Evolutionary conservation across 1,140 invertebrate species (phyloP).

Genomic region (Maniola jurtina): DNA sequence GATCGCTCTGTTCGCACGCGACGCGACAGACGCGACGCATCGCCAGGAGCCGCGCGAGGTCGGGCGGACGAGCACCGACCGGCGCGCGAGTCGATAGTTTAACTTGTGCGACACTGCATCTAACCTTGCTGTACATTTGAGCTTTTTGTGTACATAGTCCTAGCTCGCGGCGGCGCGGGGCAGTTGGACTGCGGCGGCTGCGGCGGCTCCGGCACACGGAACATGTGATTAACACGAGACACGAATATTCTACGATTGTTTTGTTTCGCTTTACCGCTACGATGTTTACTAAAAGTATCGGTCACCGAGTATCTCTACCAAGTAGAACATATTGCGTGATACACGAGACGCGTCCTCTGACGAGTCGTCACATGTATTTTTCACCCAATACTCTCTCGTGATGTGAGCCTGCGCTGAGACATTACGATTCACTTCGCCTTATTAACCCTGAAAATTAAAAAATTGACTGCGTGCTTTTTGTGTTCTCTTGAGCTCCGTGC

Average conservation of each 20-base stretch:
- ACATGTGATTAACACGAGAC: conserved; percentile 75
- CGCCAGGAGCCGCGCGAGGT: no score
- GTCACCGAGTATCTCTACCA: conserved; percentile 52
- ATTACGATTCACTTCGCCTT: conserved; percentile 65
- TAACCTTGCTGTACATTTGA: conserved; percentile 76
- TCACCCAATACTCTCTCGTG: conserved; percentile 74
- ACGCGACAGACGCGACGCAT: no score
- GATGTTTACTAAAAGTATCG: conserved; percentile 71
- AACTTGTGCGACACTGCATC: conserved; percentile 68
- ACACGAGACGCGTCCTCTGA: conserved; percentile 53
- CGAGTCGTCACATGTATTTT: conserved; percentile 72
- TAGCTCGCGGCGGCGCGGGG: conserved; percentile 46
- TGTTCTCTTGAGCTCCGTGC: conserved; percentile 58
- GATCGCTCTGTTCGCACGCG: no score
- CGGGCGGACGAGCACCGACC: conserved; percentile 34
- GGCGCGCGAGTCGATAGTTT: conserved; percentile 39
- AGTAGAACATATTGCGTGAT: conserved; percentile 53
- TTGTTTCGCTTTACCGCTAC: conserved; percentile 77
- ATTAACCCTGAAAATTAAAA: conserved; percentile 64
- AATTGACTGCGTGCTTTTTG: conserved; percentile 60
- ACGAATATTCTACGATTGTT: conserved; percentile 66
- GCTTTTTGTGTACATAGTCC: conserved; percentile 76
- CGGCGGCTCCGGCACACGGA: conserved; percentile 50
- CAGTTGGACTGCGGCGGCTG: conserved; percentile 35
- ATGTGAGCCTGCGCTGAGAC: conserved; percentile 63